These are phyloP conservation scores for Sarcophaga caerulescens DNA, from an alignment of 2,888 invertebrate species.

Conservation along the genomic window DNA sequence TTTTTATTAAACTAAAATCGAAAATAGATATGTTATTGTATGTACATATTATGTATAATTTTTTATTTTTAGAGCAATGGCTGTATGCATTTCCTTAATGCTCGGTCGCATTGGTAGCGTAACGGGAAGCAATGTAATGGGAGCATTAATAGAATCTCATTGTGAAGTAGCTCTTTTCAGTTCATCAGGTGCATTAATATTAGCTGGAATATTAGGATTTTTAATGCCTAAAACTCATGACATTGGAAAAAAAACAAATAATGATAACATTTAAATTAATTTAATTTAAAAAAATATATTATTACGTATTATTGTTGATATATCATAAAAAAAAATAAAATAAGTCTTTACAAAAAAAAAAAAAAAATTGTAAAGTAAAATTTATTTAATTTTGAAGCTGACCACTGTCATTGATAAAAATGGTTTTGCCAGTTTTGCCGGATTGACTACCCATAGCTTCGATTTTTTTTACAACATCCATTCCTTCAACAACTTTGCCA, in stretches of 20 bases:
- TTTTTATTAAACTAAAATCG: no score
- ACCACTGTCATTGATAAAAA: slow-evolving; percentile 90
- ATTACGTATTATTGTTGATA: neutral
- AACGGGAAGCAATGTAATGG: slow-evolving; percentile 70
- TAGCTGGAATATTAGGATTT: slow-evolving; percentile 67
- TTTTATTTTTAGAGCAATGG: slow-evolving; percentile 71
- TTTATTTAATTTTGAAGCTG: slow-evolving; percentile 82
- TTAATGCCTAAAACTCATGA: slow-evolving; percentile 63
- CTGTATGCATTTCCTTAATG: slow-evolving; percentile 73
- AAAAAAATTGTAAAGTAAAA: neutral
- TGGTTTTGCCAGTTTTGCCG: slow-evolving; percentile 90
- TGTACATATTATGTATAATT: neutral
- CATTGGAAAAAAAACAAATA: slow-evolving; percentile 36
- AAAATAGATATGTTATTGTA: neutral
- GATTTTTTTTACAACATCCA: slow-evolving; percentile 93
- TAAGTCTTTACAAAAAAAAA: slow-evolving; percentile 7
- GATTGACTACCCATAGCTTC: slow-evolving; percentile 89
- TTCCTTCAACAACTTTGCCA: slow-evolving; percentile 92
- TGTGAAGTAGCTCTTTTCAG: slow-evolving; percentile 68
- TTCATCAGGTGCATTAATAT: slow-evolving; percentile 64
- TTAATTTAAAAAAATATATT: neutral
- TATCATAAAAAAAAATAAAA: no score
- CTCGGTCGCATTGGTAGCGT: slow-evolving; percentile 72
- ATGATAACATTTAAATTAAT: slow-evolving; percentile 17
- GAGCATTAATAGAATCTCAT: slow-evolving; percentile 71